Conservation (phyloP, 2,797 vertebrate genomes). For the Tapera naevia region DNA sequence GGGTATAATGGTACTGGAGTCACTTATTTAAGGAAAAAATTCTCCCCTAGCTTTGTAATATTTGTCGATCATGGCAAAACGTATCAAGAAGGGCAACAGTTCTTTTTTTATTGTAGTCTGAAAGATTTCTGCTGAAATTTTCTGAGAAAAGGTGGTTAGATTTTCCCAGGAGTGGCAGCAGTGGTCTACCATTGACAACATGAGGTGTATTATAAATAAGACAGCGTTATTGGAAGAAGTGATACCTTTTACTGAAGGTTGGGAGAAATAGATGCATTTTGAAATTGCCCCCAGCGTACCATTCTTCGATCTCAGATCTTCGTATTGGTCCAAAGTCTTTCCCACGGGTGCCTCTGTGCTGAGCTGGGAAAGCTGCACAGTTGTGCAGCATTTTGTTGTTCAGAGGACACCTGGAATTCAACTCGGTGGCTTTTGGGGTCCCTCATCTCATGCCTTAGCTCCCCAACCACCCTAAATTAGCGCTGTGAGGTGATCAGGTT, state of each 20-base stretch:
- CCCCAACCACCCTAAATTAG: background rate
- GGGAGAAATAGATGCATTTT: background rate
- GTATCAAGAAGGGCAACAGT: background rate
- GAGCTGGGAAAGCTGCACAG: background rate
- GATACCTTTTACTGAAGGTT: background rate
- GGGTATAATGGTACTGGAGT: background rate
- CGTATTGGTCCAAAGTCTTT: background rate
- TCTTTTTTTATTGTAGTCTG: background rate
- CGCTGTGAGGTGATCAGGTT: background rate
- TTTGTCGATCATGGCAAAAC: background rate
- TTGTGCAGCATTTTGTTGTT: rapidly evolving
- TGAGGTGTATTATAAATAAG: background rate
- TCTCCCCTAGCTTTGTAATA: background rate
- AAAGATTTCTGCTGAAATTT: background rate
- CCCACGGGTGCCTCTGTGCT: background rate
- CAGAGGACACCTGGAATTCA: background rate
- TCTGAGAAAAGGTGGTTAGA: background rate
- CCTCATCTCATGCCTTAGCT: background rate
- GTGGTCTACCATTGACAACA: background rate
- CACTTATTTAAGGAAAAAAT: background rate
- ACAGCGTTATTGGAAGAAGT: background rate
- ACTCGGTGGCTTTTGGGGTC: background rate
- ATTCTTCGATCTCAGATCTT: background rate
- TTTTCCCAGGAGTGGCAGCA: background rate
- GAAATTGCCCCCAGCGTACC: background rate